phyloP scores from a whole-genome alignment of 1,140 invertebrate genomes.

The Cydia strobilella region DNA sequence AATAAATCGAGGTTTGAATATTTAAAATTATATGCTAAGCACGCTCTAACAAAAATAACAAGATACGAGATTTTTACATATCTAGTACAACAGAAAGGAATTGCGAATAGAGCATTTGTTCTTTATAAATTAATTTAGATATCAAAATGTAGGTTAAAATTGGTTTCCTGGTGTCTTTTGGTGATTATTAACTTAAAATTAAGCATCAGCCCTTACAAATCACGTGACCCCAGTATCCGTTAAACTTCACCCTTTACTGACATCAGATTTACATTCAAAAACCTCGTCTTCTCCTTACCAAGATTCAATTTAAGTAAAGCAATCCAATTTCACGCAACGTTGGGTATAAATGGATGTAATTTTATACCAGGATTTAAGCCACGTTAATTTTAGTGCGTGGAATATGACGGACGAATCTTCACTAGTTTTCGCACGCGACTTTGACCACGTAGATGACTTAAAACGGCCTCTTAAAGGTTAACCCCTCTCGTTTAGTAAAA shows the following conservation, averaged over 20 bases:
- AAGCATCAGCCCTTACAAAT: not conserved
- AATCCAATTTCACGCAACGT: slow-evolving; percentile 60
- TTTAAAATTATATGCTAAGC: too few relatives aligned
- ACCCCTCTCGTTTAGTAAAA: not conserved
- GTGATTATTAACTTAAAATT: not conserved
- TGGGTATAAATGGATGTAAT: slow-evolving; percentile 59
- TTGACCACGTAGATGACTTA: not conserved
- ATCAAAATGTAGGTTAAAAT: too few relatives aligned
- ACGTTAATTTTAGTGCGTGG: slow-evolving; percentile 38
- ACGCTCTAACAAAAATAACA: too few relatives aligned
- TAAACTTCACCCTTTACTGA: not conserved
- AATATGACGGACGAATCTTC: slow-evolving; percentile 12
- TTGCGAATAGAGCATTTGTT: too few relatives aligned
- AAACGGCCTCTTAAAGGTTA: not conserved
- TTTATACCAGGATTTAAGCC: slow-evolving; percentile 53
- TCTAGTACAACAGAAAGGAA: too few relatives aligned
- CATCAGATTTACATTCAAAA: slow-evolving; percentile 14
- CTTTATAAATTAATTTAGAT: too few relatives aligned
- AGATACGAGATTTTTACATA: too few relatives aligned
- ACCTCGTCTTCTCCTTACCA: slow-evolving; percentile 24
- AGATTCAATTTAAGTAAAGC: slow-evolving; percentile 62
- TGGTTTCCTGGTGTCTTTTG: too few relatives aligned
- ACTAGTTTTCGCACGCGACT: not conserved
- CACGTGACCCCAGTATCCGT: not conserved
- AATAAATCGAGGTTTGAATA: too few relatives aligned